Evolutionary conservation across 2,113 vertebrate species (phyloP), one percentile per base, ranked within the genome.

Genomic region (Piaya cayana): DNA sequence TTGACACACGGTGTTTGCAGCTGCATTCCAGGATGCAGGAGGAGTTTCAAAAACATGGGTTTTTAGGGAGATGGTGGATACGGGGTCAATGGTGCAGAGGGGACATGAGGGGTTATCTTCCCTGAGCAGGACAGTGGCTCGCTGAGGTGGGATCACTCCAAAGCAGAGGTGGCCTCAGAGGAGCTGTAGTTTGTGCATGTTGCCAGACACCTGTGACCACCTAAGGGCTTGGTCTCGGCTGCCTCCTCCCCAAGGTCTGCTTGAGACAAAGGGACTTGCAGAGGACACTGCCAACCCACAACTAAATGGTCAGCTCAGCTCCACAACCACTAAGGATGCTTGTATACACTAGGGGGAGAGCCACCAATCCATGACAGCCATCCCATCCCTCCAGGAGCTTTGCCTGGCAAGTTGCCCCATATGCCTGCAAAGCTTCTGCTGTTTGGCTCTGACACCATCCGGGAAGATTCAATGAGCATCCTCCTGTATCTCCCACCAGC

Each of bases 311-410:
- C 39, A 36, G 49, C 63, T 60, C 1, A 0, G 58, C 58, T 86
- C 59, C 0, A 0, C 62, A 68, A 39, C 17, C 50, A 29, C 21
- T 27, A 6, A 3, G 30, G 63, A 60, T 36, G 29, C 22, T 75
- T 52, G 22, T 8, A 56, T n/a, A 69, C 59, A n/a, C 30, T 47
- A 2, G 12, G 42, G 58, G 21, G 43, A 79, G 37, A 56, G 59
- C 39, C 0, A 0, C 15, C 10, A 11, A 14, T 50, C 20, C 39
- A 47, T 1, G 25, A 62, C 4, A 60, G 19, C 25, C 15, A 26
- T 12, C 25, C 27, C 27, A 12, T 8, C 56, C 27, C 64, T 71
- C 58, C 26, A 39, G 47, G 26, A 83, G 37, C 25, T 62, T 36
- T 74, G 29, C 19, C 69, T 85, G 71, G 29, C 0, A 0, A 93